Evolutionary conservation across 2,797 vertebrate species (phyloP), one percentile per base, ranked within the genome.

Genomic region (Anomalospiza imberbis): DNA sequence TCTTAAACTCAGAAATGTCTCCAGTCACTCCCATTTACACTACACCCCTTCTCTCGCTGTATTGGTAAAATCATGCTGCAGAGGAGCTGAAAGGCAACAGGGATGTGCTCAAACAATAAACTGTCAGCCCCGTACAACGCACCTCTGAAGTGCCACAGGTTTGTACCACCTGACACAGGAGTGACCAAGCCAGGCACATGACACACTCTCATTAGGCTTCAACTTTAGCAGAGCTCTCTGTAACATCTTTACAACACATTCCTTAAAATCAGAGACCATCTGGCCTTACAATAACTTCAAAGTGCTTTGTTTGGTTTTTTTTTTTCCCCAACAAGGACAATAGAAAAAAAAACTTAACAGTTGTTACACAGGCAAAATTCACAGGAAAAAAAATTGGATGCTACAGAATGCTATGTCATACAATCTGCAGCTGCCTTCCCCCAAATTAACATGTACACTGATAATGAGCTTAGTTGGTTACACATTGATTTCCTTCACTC

Each of bases 401-500:
- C 38, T 74, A 34, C 72, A 58, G 68, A 87, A 79, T 25, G 75
- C 42, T 50, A 19, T 34, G 36, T 67, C 54, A 95, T 29, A 62
- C 28, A 92, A 80, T 53, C n/a, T 42, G 76, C 74, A 92, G 91
- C 89, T 94, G 72, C 58, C 60, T 87, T 92, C 42, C 63, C 53
- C 44, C 58, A 94, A 85, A 92, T 88, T 66, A 89, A 71, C 50
- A 47, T 7, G 31, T 25, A 61, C 40, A 38, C 28, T 61, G 34
- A 50, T 60, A 85, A 77, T 45, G 40, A 84, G 47, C 77, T 88
- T 62, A 50, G 68, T 81, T 89, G 68, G 72, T 70, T 78, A 57
- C 24, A 57, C 11, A 36, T 57, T 16, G 47, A 74, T 77, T 88
- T 74, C 62, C 79, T 79, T 85, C 12, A 28, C 10, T 82, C 50